Evolutionary conservation across 2,113 vertebrate genomes (phyloP).

Genomic region (Antechinus flavipes): DNA sequence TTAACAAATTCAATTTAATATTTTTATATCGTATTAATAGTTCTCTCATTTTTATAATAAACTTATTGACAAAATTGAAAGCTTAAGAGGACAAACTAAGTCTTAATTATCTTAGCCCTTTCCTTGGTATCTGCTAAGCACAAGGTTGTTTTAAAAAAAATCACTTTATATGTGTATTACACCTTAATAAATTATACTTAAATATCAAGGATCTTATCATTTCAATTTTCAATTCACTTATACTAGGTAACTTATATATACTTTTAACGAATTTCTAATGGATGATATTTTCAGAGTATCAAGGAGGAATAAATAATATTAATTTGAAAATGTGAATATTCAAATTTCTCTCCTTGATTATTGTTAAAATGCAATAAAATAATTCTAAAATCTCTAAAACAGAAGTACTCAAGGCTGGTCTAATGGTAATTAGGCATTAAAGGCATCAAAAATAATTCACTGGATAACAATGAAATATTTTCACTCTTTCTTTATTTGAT

Average conservation of each 20-base stretch:
- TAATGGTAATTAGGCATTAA: background rate
- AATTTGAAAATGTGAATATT: constrained; percentile 27
- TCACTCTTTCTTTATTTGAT: background rate
- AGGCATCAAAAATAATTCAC: background rate
- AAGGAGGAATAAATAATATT: background rate
- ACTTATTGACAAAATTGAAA: background rate
- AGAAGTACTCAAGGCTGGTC: background rate
- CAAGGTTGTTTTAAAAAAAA: background rate
- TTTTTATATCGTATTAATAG: constrained; percentile 27
- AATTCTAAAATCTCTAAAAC: background rate
- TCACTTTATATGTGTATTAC: background rate
- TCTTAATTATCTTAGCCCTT: background rate
- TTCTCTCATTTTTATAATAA: constrained; percentile 8
- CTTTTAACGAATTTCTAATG: constrained; percentile 15
- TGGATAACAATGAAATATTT: background rate
- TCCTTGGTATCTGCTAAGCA: background rate
- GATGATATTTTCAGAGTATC: background rate
- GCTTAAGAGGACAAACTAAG: background rate
- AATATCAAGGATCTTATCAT: background rate
- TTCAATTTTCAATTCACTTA: constrained; percentile 2
- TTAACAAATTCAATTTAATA: constrained; percentile 10
- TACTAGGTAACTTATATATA: constrained; percentile 18
- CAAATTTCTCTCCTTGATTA: background rate
- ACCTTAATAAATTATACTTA: background rate
- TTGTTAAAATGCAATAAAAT: constrained; percentile 1